phyloP scores from a whole-genome alignment of 1,140 invertebrate species.

The Nasonia giraulti region DNA sequence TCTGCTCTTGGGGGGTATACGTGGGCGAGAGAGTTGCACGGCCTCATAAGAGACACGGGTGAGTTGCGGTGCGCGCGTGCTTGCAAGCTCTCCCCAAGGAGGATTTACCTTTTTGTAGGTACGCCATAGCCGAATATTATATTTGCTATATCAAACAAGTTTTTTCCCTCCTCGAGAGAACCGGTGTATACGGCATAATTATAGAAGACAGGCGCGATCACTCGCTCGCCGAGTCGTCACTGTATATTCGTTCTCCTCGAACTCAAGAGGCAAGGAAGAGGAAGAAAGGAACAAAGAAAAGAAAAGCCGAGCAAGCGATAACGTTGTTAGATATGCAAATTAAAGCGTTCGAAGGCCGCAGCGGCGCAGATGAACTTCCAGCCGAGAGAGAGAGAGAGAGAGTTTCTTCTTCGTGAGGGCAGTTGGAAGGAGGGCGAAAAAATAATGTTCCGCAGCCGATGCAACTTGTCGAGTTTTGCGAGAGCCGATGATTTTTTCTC shows the following conservation, averaged over 20 bases:
- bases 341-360: slow-evolving; percentile 57
- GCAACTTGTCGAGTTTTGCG: slow-evolving; percentile 44
- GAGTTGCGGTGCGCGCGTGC: no score
- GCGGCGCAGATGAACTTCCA: slow-evolving; percentile 57
- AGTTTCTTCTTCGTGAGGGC: not conserved
- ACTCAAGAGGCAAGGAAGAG: not conserved
- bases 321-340: slow-evolving; percentile 62
- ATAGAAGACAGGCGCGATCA: not conserved
- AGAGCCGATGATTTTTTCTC: slow-evolving; percentile 50
- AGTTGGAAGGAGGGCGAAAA: not conserved
- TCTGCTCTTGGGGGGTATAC: not conserved
- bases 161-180: not conserved
- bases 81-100: no score
- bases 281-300: slow-evolving; percentile 18
- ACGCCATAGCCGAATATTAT: no score
- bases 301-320: slow-evolving; percentile 41
- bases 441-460: slow-evolving; percentile 23
- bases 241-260: not conserved
- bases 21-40: slow-evolving; percentile 8
- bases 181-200: no score
- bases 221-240: not conserved
- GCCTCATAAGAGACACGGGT: not conserved
- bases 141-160: not conserved
- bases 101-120: no score
- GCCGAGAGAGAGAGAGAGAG: not conserved